phyloP scores from a whole-genome alignment of 1,140 invertebrate genomes.

The Triops cancriformis region DNA sequence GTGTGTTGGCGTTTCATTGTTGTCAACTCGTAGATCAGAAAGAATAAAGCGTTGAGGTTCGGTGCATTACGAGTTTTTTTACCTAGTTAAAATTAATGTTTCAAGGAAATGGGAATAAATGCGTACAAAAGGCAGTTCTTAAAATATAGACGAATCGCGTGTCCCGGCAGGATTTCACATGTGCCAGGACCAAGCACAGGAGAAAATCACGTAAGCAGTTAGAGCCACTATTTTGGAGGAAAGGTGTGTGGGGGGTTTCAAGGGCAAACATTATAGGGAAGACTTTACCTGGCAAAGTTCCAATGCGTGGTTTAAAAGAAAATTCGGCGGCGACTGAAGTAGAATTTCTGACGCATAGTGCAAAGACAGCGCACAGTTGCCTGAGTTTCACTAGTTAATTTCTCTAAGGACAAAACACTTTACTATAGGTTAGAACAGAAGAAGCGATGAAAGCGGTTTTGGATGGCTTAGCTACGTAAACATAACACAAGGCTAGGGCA shows the following conservation, averaged over 20 bases:
- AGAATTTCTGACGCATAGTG: not conserved
- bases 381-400: not conserved
- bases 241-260: not conserved
- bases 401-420: no score
- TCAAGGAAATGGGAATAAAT: not conserved
- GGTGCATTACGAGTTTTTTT: not conserved
- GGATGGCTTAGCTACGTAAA: no score
- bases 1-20: not conserved
- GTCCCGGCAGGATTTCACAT: not conserved
- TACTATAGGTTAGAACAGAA: no score
- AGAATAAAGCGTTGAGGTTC: not conserved
- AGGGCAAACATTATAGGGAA: not conserved
- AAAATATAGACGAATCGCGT: constrained; percentile 10
- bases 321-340: not conserved
- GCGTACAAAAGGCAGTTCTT: not conserved
- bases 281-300: not conserved
- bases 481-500: not conserved
- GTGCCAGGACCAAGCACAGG: not conserved
- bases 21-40: not conserved
- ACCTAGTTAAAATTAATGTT: not conserved
- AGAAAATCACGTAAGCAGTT: not conserved
- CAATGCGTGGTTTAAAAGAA: not conserved
- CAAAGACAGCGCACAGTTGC: not conserved
- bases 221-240: not conserved
- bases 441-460: no score